These are phyloP conservation scores for Promerops cafer DNA, from an alignment of 2,113 vertebrate species.

Conservation along the genomic window DNA sequence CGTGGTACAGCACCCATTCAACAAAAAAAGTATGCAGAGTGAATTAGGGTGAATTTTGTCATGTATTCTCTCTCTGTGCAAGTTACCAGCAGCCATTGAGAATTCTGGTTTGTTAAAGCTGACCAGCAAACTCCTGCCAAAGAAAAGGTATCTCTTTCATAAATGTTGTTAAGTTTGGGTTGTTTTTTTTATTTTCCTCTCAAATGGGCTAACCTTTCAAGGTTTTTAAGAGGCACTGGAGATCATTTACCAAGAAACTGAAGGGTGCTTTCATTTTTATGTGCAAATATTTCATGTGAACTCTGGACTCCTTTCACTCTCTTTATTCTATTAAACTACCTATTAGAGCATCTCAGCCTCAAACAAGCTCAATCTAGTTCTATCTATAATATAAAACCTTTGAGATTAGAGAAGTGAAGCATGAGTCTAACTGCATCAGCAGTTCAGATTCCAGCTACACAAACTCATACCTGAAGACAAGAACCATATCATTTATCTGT, in stretches of 20 bases:
- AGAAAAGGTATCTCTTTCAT: background rate
- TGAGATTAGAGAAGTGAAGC: background rate
- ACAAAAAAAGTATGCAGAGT: background rate
- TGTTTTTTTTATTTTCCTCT: background rate
- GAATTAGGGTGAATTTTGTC: background rate
- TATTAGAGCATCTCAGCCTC: background rate
- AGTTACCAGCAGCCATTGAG: background rate
- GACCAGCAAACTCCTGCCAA: background rate
- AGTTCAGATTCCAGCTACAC: background rate
- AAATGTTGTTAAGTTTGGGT: background rate
- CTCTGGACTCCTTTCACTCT: background rate
- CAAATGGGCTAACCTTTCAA: background rate
- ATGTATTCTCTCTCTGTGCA: background rate
- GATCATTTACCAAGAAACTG: background rate
- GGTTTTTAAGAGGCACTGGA: background rate
- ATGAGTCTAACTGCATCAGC: background rate
- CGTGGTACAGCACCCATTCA: background rate
- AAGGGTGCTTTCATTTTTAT: background rate
- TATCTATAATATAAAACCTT: background rate
- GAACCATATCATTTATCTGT: background rate
- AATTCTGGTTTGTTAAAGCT: slow-evolving; percentile 42
- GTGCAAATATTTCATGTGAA: slow-evolving; percentile 14
- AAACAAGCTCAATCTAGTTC: background rate
- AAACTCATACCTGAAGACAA: background rate
- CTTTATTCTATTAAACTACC: slow-evolving; percentile 10